Evolutionary conservation across 2,113 vertebrate species (phyloP).

Genomic region (Sinocyclocheilus maitianheensis): DNA sequence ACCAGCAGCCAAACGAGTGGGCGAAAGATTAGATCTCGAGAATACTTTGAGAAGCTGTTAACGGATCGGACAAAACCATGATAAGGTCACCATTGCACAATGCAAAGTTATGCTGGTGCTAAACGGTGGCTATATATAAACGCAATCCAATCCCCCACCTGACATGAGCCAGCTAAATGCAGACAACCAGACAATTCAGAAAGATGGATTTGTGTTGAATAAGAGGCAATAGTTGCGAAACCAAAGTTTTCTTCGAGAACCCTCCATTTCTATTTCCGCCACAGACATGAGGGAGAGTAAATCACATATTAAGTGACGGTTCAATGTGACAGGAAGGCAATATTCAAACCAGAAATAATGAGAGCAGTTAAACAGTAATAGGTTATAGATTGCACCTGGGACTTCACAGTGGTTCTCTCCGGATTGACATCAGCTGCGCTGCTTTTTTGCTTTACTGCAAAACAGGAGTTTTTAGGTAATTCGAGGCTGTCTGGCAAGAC

Average conservation of each 20-base stretch:
- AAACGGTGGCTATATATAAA: slow-evolving; percentile 14
- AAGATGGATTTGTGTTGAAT: slow-evolving; percentile 40
- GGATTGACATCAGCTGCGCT: slow-evolving; percentile 29
- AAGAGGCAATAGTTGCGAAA: slow-evolving; percentile 20
- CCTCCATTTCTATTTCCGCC: slow-evolving; percentile 28
- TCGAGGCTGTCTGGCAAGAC: slow-evolving; percentile 1
- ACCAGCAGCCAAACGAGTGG: neutral
- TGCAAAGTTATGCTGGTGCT: slow-evolving; percentile 24
- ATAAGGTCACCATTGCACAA: slow-evolving; percentile 5
- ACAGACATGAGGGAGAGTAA: neutral
- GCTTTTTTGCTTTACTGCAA: slow-evolving; percentile 32
- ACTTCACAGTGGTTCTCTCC: slow-evolving; percentile 17
- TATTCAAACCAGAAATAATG: slow-evolving; percentile 37
- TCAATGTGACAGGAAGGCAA: slow-evolving; percentile 24
- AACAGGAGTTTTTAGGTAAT: slow-evolving; percentile 40
- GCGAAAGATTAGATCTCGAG: neutral
- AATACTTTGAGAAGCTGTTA: neutral
- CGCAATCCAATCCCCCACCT: slow-evolving; percentile 15
- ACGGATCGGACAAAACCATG: neutral
- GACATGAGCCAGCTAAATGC: slow-evolving; percentile 36
- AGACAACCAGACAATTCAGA: slow-evolving; percentile 39
- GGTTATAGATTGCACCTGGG: slow-evolving; percentile 39
- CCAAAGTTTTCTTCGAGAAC: neutral
- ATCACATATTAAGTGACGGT: slow-evolving; percentile 7
- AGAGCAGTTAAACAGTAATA: slow-evolving; percentile 32